These are phyloP conservation scores for honey bee (Apis mellifera) DNA, from an alignment of 1,140 invertebrate genomes.

Conservation along the genomic window DNA sequence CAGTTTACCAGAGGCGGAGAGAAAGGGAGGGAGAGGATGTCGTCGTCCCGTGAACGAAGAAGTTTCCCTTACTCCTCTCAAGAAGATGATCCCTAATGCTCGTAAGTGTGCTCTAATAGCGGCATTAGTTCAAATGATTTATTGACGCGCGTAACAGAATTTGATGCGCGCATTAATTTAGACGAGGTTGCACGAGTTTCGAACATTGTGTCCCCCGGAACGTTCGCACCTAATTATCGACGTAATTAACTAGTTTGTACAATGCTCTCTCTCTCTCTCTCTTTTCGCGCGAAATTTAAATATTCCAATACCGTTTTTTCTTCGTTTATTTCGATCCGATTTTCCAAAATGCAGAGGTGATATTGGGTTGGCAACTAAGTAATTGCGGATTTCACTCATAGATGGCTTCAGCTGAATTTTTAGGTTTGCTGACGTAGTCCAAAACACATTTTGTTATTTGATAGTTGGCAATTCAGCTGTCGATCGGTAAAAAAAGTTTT, in stretches of 20 bases:
- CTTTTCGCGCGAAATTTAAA: too few species aligned
- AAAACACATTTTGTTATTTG: too few species aligned
- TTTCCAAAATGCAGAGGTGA: too few species aligned
- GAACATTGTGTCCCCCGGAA: background rate
- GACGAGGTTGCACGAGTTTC: background rate
- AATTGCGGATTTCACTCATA: too few species aligned
- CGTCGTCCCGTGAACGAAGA: constrained; percentile 23
- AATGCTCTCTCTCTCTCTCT: background rate
- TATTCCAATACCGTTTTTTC: too few species aligned
- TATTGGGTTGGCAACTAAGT: too few species aligned
- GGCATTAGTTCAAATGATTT: constrained; percentile 45
- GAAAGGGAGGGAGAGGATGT: background rate
- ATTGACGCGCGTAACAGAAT: constrained; percentile 25
- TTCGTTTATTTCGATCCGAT: background rate
- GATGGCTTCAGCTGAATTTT: too few species aligned
- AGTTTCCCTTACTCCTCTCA: constrained; percentile 27
- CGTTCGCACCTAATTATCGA: background rate
- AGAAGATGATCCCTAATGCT: constrained; percentile 39
- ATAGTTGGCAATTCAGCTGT: too few species aligned
- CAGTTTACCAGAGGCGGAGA: constrained; percentile 14
- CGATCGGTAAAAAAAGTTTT: too few species aligned
- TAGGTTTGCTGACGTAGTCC: too few species aligned
- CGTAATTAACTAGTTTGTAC: background rate
- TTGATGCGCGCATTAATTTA: constrained; percentile 11
- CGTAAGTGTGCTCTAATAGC: constrained; percentile 43